Conservation (phyloP, 2,113 vertebrate genomes). For the Scomber japonicus region DNA sequence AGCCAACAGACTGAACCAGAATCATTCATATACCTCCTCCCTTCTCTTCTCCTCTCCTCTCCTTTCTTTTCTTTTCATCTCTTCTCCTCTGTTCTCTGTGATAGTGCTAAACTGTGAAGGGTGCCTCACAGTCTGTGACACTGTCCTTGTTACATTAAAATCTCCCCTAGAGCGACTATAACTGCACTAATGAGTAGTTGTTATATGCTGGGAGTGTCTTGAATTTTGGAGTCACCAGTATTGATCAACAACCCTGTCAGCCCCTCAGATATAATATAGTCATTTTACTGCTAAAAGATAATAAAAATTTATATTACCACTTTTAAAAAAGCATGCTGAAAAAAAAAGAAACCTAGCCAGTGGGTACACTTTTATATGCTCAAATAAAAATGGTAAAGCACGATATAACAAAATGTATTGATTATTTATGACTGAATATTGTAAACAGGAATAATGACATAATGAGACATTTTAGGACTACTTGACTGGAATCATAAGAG, state of each 20-base stretch:
- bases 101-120: conserved; percentile 6
- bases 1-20: background rate
- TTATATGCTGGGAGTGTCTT: background rate
- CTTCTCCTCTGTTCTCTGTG: background rate
- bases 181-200: conserved; percentile 43
- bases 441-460: conserved; percentile 21
- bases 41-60: too few relatives aligned
- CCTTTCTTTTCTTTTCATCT: too few relatives aligned
- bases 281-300: conserved; percentile 31
- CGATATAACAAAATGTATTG: background rate
- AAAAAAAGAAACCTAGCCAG: background rate
- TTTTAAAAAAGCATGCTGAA: conserved; percentile 18
- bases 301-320: conserved; percentile 36
- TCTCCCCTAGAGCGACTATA: conserved; percentile 10
- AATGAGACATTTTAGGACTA: conserved; percentile 33
- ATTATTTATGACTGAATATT: conserved; percentile 42
- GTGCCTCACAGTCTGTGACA: conserved; percentile 21
- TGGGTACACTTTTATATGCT: conserved; percentile 19
- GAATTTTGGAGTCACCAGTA: conserved; percentile 27
- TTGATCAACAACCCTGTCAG: conserved; percentile 47
- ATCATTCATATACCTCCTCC: background rate
- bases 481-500: conserved; percentile 27
- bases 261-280: conserved; percentile 19
- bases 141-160: conserved; percentile 42
- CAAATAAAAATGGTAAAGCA: conserved; percentile 5